These are phyloP conservation scores for Phrynocephalus vlangalii DNA, from an alignment of 2,797 vertebrate species.

Conservation along the genomic window DNA sequence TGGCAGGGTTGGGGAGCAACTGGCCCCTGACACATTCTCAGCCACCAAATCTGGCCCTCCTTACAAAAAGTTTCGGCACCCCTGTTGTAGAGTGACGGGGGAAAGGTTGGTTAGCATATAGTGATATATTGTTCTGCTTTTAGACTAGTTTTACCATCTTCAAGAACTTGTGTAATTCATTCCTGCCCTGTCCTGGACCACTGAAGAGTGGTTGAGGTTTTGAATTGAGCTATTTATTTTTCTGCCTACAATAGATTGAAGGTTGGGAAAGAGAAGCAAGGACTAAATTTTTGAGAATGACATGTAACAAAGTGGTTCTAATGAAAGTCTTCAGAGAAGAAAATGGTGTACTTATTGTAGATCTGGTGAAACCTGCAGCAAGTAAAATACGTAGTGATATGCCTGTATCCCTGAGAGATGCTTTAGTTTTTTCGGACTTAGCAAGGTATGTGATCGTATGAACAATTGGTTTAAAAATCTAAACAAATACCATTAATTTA, in stretches of 20 bases:
- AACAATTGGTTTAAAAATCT: neutral
- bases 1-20: too few relatives aligned
- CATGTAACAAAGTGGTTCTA: slow-evolving; percentile 79
- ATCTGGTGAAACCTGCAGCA: slow-evolving; percentile 78
- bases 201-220: neutral
- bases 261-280: slow-evolving; percentile 77
- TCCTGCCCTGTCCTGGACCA: neutral
- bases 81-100: neutral
- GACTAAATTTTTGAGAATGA: slow-evolving; percentile 76
- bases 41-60: too few relatives aligned
- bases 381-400: slow-evolving; percentile 75
- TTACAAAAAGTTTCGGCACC: too few relatives aligned
- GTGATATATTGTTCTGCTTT: neutral
- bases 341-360: slow-evolving; percentile 79
- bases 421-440: slow-evolving; percentile 79
- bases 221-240: slow-evolving; percentile 12
- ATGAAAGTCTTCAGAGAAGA: slow-evolving; percentile 80
- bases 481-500: neutral
- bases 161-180: neutral
- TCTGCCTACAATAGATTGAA: slow-evolving; percentile 69
- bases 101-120: neutral
- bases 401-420: slow-evolving; percentile 79
- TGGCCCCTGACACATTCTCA: too few relatives aligned
- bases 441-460: slow-evolving; percentile 76
- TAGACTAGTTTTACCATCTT: neutral